phyloP scores from a whole-genome alignment of 37 sponge, comb jelly and placozoan genomes.

The Axinella damicornis region DNA sequence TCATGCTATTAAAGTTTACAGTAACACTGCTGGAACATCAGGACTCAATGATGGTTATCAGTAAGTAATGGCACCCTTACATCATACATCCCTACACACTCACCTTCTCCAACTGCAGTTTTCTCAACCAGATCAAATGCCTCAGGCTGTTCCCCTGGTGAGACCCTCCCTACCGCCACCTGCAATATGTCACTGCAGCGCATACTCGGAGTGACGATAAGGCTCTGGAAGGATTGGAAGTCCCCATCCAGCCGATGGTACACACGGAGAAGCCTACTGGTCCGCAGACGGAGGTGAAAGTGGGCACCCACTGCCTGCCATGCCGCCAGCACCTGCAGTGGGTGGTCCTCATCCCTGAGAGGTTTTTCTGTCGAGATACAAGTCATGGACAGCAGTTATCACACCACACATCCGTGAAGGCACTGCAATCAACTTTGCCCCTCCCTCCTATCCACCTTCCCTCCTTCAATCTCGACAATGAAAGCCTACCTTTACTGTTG shows the following conservation, averaged over 20 bases:
- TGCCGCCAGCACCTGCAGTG: neutral
- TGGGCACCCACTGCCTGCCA: neutral
- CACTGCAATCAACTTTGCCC: too few relatives aligned
- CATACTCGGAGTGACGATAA: slow-evolving; percentile 55
- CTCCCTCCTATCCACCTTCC: too few relatives aligned
- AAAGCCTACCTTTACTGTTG: neutral
- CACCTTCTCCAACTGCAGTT: slow-evolving; percentile 25
- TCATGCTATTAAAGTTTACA: neutral
- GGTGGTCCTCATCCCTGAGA: neutral
- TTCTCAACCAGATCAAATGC: slow-evolving; percentile 28
- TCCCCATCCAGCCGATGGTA: slow-evolving; percentile 28
- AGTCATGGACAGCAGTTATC: too few relatives aligned
- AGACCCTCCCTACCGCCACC: slow-evolving; percentile 1
- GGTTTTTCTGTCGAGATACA: neutral
- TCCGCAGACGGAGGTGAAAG: slow-evolving; percentile 39
- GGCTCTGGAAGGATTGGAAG: slow-evolving; percentile 52
- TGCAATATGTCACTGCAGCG: slow-evolving; percentile 36
- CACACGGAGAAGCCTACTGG: slow-evolving; percentile 61
- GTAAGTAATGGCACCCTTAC: too few relatives aligned
- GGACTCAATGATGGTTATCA: too few relatives aligned
- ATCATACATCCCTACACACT: neutral
- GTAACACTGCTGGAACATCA: too few relatives aligned
- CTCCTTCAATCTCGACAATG: too few relatives aligned
- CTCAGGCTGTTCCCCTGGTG: neutral
- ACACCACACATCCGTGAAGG: neutral